These are phyloP conservation scores for Acronicta alni DNA, from an alignment of 2,888 invertebrate species.

Conservation along the genomic window DNA sequence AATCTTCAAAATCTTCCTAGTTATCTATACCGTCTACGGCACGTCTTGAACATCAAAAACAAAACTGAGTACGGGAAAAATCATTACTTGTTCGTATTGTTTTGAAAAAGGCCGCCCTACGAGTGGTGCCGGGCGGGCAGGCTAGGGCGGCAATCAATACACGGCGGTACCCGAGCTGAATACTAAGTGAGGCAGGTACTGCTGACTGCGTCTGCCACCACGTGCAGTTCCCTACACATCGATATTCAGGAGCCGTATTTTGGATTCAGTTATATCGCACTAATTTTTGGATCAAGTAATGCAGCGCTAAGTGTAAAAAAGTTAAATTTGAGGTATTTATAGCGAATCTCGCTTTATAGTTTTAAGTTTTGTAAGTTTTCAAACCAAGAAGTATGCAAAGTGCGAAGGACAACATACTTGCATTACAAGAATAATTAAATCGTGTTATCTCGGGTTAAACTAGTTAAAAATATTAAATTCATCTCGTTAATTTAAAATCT, in stretches of 20 bases:
- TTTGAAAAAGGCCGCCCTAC: constrained; percentile 84
- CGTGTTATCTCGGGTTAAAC: too few species aligned
- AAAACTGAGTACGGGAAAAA: constrained; percentile 59
- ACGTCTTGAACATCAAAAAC: constrained; percentile 61
- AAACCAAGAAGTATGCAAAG: too few species aligned
- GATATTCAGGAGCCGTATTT: constrained; percentile 55
- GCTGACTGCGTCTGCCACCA: constrained; percentile 59
- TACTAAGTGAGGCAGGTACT: constrained; percentile 86
- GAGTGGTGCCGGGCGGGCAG: constrained; percentile 65
- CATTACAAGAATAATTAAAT: too few species aligned
- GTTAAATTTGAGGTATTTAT: not conserved
- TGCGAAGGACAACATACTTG: too few species aligned
- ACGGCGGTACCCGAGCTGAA: constrained; percentile 90
- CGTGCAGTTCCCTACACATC: constrained; percentile 59
- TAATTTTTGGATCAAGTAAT: constrained; percentile 57
- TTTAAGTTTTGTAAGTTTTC: not conserved
- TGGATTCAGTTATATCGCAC: constrained; percentile 27
- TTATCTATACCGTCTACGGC: constrained; percentile 46
- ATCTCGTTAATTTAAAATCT: too few species aligned
- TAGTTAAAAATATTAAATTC: too few species aligned
- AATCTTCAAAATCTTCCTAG: constrained; percentile 32
- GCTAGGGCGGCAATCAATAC: constrained; percentile 90
- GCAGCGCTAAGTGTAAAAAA: constrained; percentile 27
- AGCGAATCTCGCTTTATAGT: not conserved
- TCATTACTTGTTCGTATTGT: constrained; percentile 75